phyloP scores from a whole-genome alignment of 2,888 invertebrate genomes.

The Laothoe populi region DNA sequence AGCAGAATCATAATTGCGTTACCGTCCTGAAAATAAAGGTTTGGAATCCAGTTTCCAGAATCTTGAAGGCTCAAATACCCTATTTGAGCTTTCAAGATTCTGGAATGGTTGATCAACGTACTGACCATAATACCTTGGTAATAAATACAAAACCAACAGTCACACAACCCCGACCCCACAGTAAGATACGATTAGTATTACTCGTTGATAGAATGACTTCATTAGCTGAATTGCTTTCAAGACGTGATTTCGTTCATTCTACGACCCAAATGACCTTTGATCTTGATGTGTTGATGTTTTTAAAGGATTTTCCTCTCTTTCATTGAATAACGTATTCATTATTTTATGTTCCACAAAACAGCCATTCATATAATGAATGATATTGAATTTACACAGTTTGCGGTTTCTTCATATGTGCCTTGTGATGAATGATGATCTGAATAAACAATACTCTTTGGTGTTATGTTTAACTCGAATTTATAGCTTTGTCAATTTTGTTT shows the following conservation, averaged over 20 bases:
- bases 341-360: not conserved
- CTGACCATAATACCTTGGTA: too few species aligned
- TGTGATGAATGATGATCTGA: not conserved
- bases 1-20: too few species aligned
- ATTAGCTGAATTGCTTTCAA: not conserved
- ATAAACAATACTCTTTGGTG: not conserved
- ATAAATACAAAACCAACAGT: too few species aligned
- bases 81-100: too few species aligned
- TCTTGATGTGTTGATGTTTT: not conserved
- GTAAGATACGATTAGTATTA: too few species aligned
- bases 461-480: not conserved
- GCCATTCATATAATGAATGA: not conserved
- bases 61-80: too few species aligned
- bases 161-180: too few species aligned
- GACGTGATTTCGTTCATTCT: not conserved
- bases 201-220: not conserved
- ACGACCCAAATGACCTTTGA: not conserved
- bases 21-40: too few species aligned
- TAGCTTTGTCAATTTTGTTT: too few species aligned
- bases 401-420: not conserved
- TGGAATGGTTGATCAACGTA: too few species aligned
- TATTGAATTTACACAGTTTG: not conserved
- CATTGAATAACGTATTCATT: not conserved
- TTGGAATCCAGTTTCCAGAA: too few species aligned
- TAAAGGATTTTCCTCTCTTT: slow-evolving; percentile 5